A percentile compares a stretch with the other conserved stretches of the same genome.
These are phyloP conservation scores for Drosophila glabriapex DNA, from an alignment of 2,888 invertebrate genomes.

Conservation along the genomic window DNA sequence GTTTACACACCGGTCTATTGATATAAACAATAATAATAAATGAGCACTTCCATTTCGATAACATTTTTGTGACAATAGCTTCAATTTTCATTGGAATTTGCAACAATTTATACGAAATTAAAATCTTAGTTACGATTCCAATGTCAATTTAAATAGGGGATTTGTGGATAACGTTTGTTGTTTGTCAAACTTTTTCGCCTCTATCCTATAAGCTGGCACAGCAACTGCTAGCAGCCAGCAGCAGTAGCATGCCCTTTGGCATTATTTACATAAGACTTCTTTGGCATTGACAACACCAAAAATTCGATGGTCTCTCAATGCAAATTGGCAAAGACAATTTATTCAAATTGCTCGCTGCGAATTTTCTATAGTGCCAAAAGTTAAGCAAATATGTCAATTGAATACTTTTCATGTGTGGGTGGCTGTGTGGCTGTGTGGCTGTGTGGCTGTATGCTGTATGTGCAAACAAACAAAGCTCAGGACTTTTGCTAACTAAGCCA, in stretches of 20 bases:
- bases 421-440: not conserved
- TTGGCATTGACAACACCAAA: constrained; percentile 6
- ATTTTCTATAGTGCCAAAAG: constrained; percentile 53
- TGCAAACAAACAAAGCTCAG: constrained; percentile 66
- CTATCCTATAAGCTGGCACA: constrained; percentile 17
- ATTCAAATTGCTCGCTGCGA: constrained; percentile 63
- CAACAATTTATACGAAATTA: constrained; percentile 25
- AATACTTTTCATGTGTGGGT: constrained; percentile 9
- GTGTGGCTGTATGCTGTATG: constrained; percentile 13
- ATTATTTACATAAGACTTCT: constrained; percentile 49
- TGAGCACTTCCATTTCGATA: constrained; percentile 30
- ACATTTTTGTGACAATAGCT: constrained; percentile 12
- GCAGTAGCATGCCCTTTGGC: constrained; percentile 23
- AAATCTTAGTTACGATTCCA: constrained; percentile 3
- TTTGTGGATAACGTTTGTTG: constrained; percentile 19
- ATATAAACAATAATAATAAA: constrained; percentile 20
- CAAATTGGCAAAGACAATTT: constrained; percentile 72
- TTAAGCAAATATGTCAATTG: constrained; percentile 62
- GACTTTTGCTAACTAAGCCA: constrained; percentile 59
- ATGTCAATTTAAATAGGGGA: not conserved
- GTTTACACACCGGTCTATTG: constrained; percentile 23
- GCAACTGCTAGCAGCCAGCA: constrained; percentile 2
- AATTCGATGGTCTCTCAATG: constrained; percentile 54
- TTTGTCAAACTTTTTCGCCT: constrained; percentile 4
- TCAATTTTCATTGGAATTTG: not conserved